Evolutionary conservation across 2,888 invertebrate genomes (phyloP).

Genomic region (Cylloceria caligata): DNA sequence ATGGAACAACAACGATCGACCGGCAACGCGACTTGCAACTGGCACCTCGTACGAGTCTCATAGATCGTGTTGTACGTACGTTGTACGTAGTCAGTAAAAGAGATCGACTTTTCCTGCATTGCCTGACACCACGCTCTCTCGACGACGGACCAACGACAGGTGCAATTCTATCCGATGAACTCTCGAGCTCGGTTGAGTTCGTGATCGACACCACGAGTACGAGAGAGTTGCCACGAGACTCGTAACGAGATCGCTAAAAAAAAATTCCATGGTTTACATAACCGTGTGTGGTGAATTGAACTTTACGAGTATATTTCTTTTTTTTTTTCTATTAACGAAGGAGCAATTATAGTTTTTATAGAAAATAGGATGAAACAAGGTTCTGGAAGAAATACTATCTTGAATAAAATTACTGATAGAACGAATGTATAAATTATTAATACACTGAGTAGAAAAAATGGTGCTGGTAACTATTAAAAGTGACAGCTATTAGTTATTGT

Average conservation of each 20-base stretch:
- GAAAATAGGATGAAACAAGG: too few relatives aligned
- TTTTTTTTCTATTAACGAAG: background rate
- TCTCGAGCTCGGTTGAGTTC: background rate
- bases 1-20: conserved; percentile 18
- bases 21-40: conserved; percentile 23
- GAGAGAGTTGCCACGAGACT: background rate
- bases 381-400: too few relatives aligned
- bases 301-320: background rate
- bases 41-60: background rate
- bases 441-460: too few relatives aligned
- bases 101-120: too few relatives aligned
- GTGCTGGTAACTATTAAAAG: too few relatives aligned
- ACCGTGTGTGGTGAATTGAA: background rate
- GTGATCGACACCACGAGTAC: background rate
- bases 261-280: background rate
- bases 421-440: too few relatives aligned
- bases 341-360: too few relatives aligned
- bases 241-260: background rate
- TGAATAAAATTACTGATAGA: too few relatives aligned
- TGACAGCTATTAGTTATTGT: too few relatives aligned
- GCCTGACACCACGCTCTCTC: background rate
- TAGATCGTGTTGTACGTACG: conserved; percentile 1
- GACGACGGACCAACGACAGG: background rate
- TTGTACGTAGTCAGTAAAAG: background rate
- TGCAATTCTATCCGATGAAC: background rate